Conservation (phyloP, 2,113 vertebrate species). For the Cephalopterus ornatus region DNA sequence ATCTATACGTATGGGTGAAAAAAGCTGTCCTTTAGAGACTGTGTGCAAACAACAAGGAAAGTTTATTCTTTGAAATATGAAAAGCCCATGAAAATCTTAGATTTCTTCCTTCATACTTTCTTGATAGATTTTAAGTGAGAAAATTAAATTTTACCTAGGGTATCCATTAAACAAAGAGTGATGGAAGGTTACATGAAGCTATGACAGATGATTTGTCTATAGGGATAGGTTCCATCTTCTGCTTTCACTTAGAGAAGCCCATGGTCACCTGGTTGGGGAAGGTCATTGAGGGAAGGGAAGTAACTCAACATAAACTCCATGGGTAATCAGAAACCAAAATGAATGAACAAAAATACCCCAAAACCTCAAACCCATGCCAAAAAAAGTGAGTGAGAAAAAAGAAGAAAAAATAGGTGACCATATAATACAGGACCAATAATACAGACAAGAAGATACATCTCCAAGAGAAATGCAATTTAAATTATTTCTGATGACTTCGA, state of each 20-base stretch:
- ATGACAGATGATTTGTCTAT: not conserved
- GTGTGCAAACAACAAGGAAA: not conserved
- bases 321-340: not conserved
- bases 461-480: not conserved
- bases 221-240: not conserved
- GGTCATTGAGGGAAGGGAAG: not conserved
- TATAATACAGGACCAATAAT: not conserved
- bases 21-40: not conserved
- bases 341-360: not conserved
- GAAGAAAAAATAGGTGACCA: not conserved
- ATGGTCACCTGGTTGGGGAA: not conserved
- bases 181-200: not conserved
- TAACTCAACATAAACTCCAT: not conserved
- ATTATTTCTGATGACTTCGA: not conserved
- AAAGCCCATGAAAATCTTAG: not conserved
- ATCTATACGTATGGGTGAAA: not conserved
- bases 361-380: not conserved
- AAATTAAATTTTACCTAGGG: not conserved
- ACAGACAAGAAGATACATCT: not conserved
- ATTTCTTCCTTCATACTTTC: not conserved
- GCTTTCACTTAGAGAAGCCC: not conserved
- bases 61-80: not conserved
- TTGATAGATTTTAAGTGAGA: not conserved
- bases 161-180: not conserved
- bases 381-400: not conserved